These are phyloP conservation scores for Camponotus pennsylvanicus DNA, from an alignment of 1,140 invertebrate genomes.

Conservation along the genomic window DNA sequence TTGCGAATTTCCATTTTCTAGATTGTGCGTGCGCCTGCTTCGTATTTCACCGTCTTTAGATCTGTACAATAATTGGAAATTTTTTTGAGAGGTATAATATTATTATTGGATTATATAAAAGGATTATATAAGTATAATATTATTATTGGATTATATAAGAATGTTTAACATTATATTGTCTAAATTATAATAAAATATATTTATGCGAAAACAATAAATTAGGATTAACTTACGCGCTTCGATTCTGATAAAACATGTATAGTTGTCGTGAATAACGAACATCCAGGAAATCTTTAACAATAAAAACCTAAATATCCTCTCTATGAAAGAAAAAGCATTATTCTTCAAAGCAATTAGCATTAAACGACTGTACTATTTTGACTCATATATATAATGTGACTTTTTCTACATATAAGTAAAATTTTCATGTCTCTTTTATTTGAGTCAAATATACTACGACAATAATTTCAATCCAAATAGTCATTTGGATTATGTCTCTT, in stretches of 20 bases:
- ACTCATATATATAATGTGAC: too few relatives aligned
- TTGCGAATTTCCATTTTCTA: not conserved
- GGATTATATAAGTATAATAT: too few relatives aligned
- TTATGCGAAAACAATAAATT: not conserved
- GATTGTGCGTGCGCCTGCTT: conserved; percentile 33
- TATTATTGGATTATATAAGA: too few relatives aligned
- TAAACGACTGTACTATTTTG: not conserved
- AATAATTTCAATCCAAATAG: too few relatives aligned
- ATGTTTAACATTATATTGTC: not conserved
- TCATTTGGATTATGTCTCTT: too few relatives aligned
- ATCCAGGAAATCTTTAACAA: too few relatives aligned
- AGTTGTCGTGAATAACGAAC: too few relatives aligned
- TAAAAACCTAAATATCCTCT: too few relatives aligned
- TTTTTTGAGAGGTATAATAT: not conserved
- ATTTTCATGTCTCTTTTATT: too few relatives aligned
- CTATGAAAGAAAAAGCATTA: not conserved
- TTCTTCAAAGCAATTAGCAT: not conserved
- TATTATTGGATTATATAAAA: too few relatives aligned
- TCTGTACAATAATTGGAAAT: conserved; percentile 3
- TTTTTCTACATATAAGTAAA: too few relatives aligned
- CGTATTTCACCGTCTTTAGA: conserved; percentile 29
- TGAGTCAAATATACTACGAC: too few relatives aligned
- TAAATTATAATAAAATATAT: not conserved
- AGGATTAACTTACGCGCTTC: not conserved
- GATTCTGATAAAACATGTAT: not conserved